Conservation (phyloP, 1,140 invertebrate genomes). For the Oryctes rhinoceros region DNA sequence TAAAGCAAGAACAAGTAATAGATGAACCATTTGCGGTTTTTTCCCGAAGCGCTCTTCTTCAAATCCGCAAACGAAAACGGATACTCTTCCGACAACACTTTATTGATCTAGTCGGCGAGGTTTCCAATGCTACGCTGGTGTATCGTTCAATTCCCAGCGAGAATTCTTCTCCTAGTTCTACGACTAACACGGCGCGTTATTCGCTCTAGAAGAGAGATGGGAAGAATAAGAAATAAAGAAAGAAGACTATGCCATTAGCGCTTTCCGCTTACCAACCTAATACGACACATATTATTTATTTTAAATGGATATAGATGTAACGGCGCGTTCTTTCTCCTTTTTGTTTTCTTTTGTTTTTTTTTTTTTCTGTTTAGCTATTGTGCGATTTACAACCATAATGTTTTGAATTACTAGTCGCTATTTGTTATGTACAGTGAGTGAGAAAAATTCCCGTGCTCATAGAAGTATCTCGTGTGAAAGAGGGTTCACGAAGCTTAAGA, state of each 20-base stretch:
- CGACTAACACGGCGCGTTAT: background rate
- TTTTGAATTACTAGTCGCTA: no score
- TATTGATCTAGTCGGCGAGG: constrained; percentile 25
- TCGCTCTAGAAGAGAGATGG: no score
- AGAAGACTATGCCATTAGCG: background rate
- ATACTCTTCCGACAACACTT: constrained; percentile 35
- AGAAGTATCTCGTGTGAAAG: no score
- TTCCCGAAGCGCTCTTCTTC: constrained; percentile 21
- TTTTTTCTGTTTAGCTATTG: no score
- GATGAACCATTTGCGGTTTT: constrained; percentile 37
- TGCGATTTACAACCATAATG: no score
- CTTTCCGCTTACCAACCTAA: background rate
- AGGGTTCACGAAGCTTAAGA: no score
- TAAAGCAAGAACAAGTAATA: constrained; percentile 13
- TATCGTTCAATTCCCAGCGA: background rate
- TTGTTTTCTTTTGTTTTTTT: no score
- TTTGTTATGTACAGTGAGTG: no score
- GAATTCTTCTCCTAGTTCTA: background rate
- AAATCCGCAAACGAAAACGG: constrained; percentile 34
- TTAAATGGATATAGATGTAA: no score
- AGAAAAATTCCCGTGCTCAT: no score
- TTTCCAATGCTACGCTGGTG: background rate
- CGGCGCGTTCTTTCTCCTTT: no score
- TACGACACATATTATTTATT: background rate
- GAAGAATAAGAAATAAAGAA: background rate